These are phyloP conservation scores for Morphnarchus princeps DNA, from an alignment of 2,113 vertebrate genomes.

Conservation along the genomic window DNA sequence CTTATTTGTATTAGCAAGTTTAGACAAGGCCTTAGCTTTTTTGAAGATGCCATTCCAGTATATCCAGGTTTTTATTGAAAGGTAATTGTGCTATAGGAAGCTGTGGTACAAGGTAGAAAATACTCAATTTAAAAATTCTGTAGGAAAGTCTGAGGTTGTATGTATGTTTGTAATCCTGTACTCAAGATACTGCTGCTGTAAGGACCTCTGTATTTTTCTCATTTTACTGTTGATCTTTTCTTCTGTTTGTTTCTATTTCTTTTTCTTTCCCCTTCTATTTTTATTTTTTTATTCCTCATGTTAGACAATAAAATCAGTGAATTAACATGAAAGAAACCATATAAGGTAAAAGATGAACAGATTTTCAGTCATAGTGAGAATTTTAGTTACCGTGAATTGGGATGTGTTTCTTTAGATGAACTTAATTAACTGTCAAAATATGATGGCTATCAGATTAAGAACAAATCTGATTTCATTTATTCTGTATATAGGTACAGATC, in stretches of 20 bases:
- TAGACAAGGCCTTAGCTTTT: not conserved
- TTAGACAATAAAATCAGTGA: not conserved
- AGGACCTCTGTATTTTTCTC: not conserved
- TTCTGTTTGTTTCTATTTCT: not conserved
- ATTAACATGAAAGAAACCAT: not conserved
- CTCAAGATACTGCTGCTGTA: not conserved
- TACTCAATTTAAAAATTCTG: not conserved
- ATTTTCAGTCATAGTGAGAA: not conserved
- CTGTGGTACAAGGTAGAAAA: not conserved
- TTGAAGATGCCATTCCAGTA: not conserved
- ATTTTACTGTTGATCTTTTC: not conserved
- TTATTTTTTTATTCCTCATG: not conserved
- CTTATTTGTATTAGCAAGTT: not conserved
- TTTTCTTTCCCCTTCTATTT: not conserved
- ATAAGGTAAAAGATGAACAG: not conserved
- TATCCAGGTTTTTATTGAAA: not conserved
- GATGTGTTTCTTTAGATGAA: not conserved
- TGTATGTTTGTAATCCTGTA: not conserved
- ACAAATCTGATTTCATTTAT: not conserved
- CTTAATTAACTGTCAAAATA: not conserved
- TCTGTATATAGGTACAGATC: not conserved
- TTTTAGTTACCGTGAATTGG: not conserved
- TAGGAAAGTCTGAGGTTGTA: not conserved
- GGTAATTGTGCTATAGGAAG: not conserved
- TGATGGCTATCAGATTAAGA: not conserved